Base-by-base conservation (phyloP, 2,113 vertebrate species). In the Epinephelus fuscoguttatus region DNA sequence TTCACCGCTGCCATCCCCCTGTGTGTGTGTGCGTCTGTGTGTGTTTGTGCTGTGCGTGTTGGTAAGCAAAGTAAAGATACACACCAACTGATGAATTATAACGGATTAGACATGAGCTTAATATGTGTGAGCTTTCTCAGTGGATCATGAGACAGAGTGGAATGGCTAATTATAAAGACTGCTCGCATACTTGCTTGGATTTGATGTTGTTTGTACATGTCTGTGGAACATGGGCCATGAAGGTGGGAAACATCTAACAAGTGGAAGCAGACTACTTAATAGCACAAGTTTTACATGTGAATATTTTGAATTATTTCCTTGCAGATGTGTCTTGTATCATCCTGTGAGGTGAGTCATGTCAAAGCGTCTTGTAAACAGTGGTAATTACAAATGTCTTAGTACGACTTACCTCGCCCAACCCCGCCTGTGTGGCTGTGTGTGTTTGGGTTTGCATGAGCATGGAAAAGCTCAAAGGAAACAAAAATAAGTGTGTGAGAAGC, bases 101-200 rank as follows among this genome's bases (percentile, higher is more conserved):
- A 86, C 4, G 56, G 79, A 85, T 80, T 75, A 87, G 52, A 80
- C 25, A 56, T 59, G 50, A 49, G 57, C 80, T 85, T 47, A 74
- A 62, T 75, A 71, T 83, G 71, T 69, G 49, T 17, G 8, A 66
- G 55, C 37, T 61, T 78, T 61, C 14, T 62, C 25, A 77, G 9
- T 75, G 70, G 62, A 37, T 84, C 77, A 78, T 25, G 47, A 68
- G 52, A 79, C 68, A n/a, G 13, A 75, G 3, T 74, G 27, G 18
- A 82, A 61, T 23, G 19, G 40, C 56, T 70, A 50, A 81, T 81
- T 71, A 76, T 42, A 63, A 72, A 62, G 49, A 79, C 19, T 45
- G 56, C 30, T 50, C 0, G 3, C 40, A 59, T 66, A 25, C 25
- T 78, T 70, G 37, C 49, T 73, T 52, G 45, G 19, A 75, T 71